A percentile compares a stretch with the other conserved stretches of the same genome.
phyloP scores from a whole-genome alignment of 2,113 vertebrate genomes.

The Asarcornis scutulata region DNA sequence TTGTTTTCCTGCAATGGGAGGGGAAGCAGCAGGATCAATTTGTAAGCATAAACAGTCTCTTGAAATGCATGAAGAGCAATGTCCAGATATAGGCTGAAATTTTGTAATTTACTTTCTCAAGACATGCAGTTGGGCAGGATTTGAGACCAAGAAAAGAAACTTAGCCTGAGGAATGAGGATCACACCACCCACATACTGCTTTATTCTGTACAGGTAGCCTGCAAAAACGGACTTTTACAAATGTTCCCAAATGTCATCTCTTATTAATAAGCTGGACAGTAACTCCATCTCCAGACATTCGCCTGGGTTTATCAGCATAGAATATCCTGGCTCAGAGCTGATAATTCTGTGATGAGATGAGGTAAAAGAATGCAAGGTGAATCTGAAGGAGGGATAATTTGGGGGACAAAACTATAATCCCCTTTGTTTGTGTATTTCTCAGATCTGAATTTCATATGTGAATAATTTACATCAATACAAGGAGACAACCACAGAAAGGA shows the following conservation, averaged over 20 bases:
- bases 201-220: neutral
- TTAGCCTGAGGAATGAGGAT: neutral
- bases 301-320: neutral
- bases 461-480: slow-evolving; percentile 39
- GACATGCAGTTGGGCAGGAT: too few species aligned
- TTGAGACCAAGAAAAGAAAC: neutral
- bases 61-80: neutral
- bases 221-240: neutral
- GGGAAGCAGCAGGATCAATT: neutral
- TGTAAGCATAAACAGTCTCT: neutral
- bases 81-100: neutral
- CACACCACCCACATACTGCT: neutral
- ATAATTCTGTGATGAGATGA: neutral
- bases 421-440: slow-evolving; percentile 43
- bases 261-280: neutral
- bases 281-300: neutral
- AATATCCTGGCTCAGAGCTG: neutral
- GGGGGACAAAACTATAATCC: slow-evolving; percentile 13
- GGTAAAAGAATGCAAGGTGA: neutral
- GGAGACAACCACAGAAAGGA: neutral
- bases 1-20: neutral
- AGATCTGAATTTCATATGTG: slow-evolving; percentile 39
- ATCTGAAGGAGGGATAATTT: slow-evolving; percentile 7
- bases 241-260: neutral
- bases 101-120: neutral